Evolutionary conservation across 30 jellyfish, hydroid and myxozoan genomes (phyloP), one percentile per base, ranked within the genome.

Genomic region (Morbakka virulenta): DNA sequence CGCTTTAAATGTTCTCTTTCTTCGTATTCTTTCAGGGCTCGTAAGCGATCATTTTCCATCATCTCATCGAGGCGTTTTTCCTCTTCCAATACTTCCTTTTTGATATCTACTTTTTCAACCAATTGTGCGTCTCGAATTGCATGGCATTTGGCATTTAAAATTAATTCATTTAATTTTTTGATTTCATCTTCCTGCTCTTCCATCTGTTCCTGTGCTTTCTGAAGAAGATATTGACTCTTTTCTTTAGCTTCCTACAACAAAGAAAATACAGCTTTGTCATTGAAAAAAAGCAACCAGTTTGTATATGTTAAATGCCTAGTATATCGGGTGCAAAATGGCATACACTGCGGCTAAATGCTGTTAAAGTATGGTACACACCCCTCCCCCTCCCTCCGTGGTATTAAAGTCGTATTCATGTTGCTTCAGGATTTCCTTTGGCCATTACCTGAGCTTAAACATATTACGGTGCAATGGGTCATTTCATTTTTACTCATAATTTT

Each of bases 171-270:
- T 34, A 93, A 67, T 67, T 93, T 93, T 76, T 93, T 93, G 64
- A 93, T 93, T 48, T 93, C 99, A 77, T 93, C 99, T 69, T 93
- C 99, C 62, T 93, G 91, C 28, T 93, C 99, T 35, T 93, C 99
- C 91, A 93, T 86, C 53, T 93, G 96, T 67, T 86, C 99, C 32
- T 76, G 95, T 3, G 99, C 99, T 50, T 93, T 93, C 77, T 79
- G 93, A 17, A 93, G 77, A 49, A 93, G 57, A 67, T 86, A 86
- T 69, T 93, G 91, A 53, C 97, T 93, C 63, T 82, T 86, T 52
- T 93, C 95, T 72, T 93, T 93, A 50, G 97, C 97, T 86, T 93
- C 99, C 97, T 92, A 64, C 0, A 84, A 36, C 21, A 22, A 29
- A 20, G 61, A 22, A 14, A 61, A 50, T 13, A 28, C 6, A 13